Evolutionary conservation across 2,797 vertebrate genomes (phyloP), one percentile per base, ranked within the genome.

Genomic region (Ispidina picta): DNA sequence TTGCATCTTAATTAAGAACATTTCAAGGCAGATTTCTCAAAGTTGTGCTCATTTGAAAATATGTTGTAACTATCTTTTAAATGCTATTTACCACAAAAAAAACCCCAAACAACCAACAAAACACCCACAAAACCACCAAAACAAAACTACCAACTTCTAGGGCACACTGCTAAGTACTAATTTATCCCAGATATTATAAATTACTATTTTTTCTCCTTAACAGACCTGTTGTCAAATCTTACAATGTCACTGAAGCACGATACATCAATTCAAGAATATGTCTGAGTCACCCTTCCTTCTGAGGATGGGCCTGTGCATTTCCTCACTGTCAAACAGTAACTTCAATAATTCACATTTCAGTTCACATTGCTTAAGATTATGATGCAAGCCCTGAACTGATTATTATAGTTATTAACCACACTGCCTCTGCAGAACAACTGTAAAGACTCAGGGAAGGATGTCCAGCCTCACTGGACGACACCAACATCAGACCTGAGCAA

Each of bases 1-100:
- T 60, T 62, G 79, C 93, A 94, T 92, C 94, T 85, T 94, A 94
- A 92, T 95, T 95, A 93, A 90, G 48, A 91, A 69, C 83, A 89
- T 95, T 95, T 91, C 81, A 90, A 91, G 72, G 70, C 63, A 93
- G 77, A 91, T 90, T 92, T 86, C 77, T 93, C 69, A 74, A 93
- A 96, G 77, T 96, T 94, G 69, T 80, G 48, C 54, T 95, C 55
- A 77, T 83, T 65, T 74, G 58, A 94, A 92, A 92, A 26, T 55
- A 94, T 1, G 8, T 62, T 63, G 77, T 84, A 95, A 96, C 82
- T 91, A 91, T 77, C 51, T 90, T 89, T 80, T 63, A 96, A 93
- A 89, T 89, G 59, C 52, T 93, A 80, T 86, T 90, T 94, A 77
- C 55, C 51, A 43, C 29, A 48, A 39, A 52, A 39, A 33, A 19